A percentile compares a stretch with the other conserved stretches of the same genome.
Evolutionary conservation across 2,888 invertebrate species (phyloP).

Genomic region (Busseola fusca): DNA sequence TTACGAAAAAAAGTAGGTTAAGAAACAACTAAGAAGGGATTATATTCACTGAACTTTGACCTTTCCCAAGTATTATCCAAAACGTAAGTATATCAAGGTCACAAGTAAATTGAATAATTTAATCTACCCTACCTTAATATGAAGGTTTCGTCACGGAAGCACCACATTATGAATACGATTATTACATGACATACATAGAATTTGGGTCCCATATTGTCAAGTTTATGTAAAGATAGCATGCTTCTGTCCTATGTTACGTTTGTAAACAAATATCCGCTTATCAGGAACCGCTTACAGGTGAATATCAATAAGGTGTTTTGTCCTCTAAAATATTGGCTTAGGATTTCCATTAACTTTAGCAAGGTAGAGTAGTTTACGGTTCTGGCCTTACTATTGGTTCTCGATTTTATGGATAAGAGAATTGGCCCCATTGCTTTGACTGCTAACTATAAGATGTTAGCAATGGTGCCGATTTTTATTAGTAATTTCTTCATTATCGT

Average conservation of each 20-base stretch:
- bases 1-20: not conserved
- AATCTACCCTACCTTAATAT: constrained; percentile 45
- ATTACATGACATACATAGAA: constrained; percentile 48
- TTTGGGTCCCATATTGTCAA: constrained; percentile 42
- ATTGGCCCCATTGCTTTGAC: no score
- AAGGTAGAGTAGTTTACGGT: not conserved
- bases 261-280: constrained; percentile 45
- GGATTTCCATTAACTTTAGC: constrained; percentile 26
- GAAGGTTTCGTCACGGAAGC: constrained; percentile 47
- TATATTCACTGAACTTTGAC: constrained; percentile 5
- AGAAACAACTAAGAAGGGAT: not conserved
- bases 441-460: no score
- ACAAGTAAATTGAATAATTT: constrained; percentile 47
- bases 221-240: constrained; percentile 55
- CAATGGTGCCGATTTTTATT: no score
- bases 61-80: constrained; percentile 31
- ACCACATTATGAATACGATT: constrained; percentile 49
- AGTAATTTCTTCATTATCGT: constrained; percentile 2
- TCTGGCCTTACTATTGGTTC: constrained; percentile 5
- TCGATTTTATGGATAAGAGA: no score
- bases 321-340: constrained; percentile 40
- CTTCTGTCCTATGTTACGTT: constrained; percentile 31
- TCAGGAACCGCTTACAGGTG: constrained; percentile 26
- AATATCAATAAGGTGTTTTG: constrained; percentile 51
- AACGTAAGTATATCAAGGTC: constrained; percentile 31